Evolutionary conservation across 1,140 invertebrate species (phyloP), one percentile per base, ranked within the genome.

Genomic region (Ceratina japonica): DNA sequence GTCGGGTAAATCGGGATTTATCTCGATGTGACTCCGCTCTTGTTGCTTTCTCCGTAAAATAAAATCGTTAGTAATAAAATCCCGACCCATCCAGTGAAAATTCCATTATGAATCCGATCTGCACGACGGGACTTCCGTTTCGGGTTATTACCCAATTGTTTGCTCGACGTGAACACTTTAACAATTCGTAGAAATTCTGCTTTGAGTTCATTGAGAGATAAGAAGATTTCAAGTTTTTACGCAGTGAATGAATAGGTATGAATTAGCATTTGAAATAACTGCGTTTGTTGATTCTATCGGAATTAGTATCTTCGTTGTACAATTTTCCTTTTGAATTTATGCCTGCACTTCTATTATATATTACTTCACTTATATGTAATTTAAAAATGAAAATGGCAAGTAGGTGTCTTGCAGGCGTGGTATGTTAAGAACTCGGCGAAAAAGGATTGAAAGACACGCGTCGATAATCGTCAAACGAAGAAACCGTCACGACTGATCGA

Each of bases 401-500:
- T 31, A 4, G 27, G 27, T 31, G 4, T 31, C 27, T 31, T 31
- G 10, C 10, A 7, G 10, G 10, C 37, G 10, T 44, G 37, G 37
- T 44, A 44, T 44, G 37, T 44, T 10, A 44, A 44, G 37, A 44
- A 44, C 37, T 44, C 37, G 10, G 13, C 0, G 16, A 69, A 31
- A 64, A 78, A 5, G 44, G 7, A 37, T 22, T 7, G 20, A 15
- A 37, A 2, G 72, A 68, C n/a, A 82, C 75, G 62, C 66, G 15
- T 61, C 66, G 65, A 22, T 61, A 75, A 72, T 75, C 24, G 1
- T 27, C 2, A 18, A 8, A 10, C 44, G 58, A 73, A 76, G 68
- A 81, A 80, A 61, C 61, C 51, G 82, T 81, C 58, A 78, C 74
- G 82, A 78, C 65, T 58, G 77, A 83, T 81, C 73, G 71, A 69